Base-by-base conservation (phyloP, 2,888 invertebrate species). In the Diplolepis rosae region DNA sequence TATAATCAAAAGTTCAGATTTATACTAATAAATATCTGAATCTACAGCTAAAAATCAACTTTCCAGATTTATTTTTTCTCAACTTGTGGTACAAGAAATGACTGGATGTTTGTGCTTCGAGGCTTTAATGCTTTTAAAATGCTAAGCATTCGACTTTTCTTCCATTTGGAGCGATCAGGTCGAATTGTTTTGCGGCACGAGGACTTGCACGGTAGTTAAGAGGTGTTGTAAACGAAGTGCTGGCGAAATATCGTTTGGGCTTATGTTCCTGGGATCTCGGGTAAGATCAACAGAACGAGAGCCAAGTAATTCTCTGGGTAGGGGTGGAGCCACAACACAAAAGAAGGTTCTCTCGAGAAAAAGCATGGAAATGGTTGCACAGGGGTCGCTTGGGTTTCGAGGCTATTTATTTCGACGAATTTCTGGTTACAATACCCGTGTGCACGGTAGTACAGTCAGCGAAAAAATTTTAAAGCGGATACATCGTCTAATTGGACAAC, bases 321-420 rank as follows among this genome's bases (percentile, higher is more conserved):
- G 35, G 61, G 61, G 61, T 61, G 61, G 39, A 61, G 61, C 35
- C n/a, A 1, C 39, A 61, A 61, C 61, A 61, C 61, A 61, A 61
- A 39, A 61, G 39, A 61, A 24, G 35, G 18, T 45, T 35, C 56
- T 56, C 56, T 56, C 35, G 24, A 35, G 61, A 61, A 61, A 61
- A 61, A 61, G 61, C 61, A 24, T 61, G 61, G 61, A 61, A 61
- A 61, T 39, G 61, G 24, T 61, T 61, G 35, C n/a, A 39, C 39
- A 39, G 35, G 35, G 61, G 61, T 61, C 24, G 61, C 61, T 13
- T n/a, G 56, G 35, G 18, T 56, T 39, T 39, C 6, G n/a, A n/a
- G 27, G 35, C 22, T 39, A 35, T 61, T 61, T 61, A 61, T 61
- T 32, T 35, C 35, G 39, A 61, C 61, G 61, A 61, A 61, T 61